Percentiles rank a stretch among this genome's conserved stretches.
Conservation (phyloP, 1,140 invertebrate species). For the Caenorhabditis inopinata region DNA sequence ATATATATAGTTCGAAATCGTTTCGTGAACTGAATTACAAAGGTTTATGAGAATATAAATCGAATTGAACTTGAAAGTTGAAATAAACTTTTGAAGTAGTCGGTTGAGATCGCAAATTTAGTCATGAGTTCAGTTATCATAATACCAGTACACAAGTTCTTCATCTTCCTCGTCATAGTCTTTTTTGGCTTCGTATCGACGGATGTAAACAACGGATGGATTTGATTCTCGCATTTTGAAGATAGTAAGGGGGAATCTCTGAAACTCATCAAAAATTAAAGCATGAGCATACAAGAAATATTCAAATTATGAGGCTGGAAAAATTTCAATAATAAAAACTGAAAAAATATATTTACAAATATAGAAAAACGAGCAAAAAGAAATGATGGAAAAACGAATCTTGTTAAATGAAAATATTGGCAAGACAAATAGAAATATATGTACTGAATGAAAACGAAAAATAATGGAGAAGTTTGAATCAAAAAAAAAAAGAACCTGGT, state of each 20-base stretch:
- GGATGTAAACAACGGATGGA: neutral
- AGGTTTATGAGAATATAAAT: neutral
- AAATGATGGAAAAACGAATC: no score
- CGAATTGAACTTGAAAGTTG: neutral
- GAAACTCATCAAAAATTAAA: no score
- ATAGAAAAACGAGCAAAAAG: no score
- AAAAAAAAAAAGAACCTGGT: neutral
- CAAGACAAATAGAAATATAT: no score
- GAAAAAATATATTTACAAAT: no score
- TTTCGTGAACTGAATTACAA: no score
- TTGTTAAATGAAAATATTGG: no score
- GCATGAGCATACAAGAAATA: no score
- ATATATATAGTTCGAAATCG: no score
- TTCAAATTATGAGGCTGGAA: no score
- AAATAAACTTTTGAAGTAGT: neutral
- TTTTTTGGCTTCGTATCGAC: slow-evolving; percentile 3
- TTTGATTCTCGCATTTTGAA: slow-evolving; percentile 21
- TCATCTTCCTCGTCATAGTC: slow-evolving; percentile 5
- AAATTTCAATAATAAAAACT: no score
- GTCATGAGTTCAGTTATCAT: slow-evolving; percentile 5
- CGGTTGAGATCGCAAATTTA: neutral
- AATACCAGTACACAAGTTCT: slow-evolving; percentile 15
- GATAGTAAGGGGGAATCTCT: no score
- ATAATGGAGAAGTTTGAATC: neutral
- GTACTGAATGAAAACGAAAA: neutral